Evolutionary conservation across 1,140 invertebrate genomes (phyloP), one percentile per base, ranked within the genome.

Genomic region (Drosophila malerkotliana): DNA sequence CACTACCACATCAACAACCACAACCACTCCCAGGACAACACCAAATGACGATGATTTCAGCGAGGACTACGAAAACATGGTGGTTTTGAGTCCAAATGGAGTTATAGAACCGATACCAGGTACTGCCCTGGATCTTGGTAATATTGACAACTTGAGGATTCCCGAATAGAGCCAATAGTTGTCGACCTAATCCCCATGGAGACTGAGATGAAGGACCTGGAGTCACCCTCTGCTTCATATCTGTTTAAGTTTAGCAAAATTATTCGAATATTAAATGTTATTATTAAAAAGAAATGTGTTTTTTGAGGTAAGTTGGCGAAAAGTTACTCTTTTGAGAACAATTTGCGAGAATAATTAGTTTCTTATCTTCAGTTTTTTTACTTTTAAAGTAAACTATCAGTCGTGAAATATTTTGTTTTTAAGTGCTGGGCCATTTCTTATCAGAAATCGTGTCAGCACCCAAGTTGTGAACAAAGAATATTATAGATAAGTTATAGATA

Each of bases 81-180:
- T 67, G 12, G 57, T 51, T 1, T 45, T 61, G 1, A 32, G 45
- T 1, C 39, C 62, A 7, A 72, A 80, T 12, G 69, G 58, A 10
- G 47, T 66, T 4, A 12, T 79, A 30, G 82, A 87, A 30, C 82
- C 82, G 4, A 12, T 76, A 47, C 60, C 75, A n/a, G 69, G 28
- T 6, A 12, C 87, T 28, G 66, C 82, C 9, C 49, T 82, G 0
- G 12, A 72, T 0, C 55, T 87, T n/a, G 82, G 83, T 34, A 82
- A 87, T 26, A 76, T 87, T 21, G n/a, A 64, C 3, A 80, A 80
- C 37, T 14, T 77, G 10, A 69, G 71, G 30, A 79, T 79, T 3
- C 47, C 44, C 7, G 24, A 45, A 24, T 79, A 68, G 7, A 18
- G n/a, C 0, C 5, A 4, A 4, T 15, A 7, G 14, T 44, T 44